Base-by-base conservation (phyloP, 1,140 invertebrate genomes). In the Leptinotarsa texana region DNA sequence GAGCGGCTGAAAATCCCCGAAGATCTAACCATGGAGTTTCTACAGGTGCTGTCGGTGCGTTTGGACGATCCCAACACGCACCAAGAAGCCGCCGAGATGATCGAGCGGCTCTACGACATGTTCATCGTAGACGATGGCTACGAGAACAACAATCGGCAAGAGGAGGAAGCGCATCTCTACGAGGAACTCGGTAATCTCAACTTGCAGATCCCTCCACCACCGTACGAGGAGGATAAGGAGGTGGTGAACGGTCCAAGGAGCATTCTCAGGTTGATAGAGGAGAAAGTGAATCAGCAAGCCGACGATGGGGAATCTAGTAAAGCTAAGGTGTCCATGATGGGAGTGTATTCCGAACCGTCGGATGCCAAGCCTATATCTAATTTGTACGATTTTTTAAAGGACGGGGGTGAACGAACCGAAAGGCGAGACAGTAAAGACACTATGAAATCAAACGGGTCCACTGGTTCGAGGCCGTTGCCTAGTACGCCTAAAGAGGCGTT, bases 101-200 rank as follows among this genome's bases (percentile, higher is more conserved):
- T 94, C 69, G 92, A 94, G 80, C 91, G 93, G 75, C 84, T 94
- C 3, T 94, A 94, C 78, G 92, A 93, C 82, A 86, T 93, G 27
- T 93, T 93, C 65, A 93, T 93, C 80, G 89, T 93, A 1, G 91
- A 92, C 80, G 91, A 93, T 76, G 91, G 87, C 57, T 91, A 90
- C 77, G 92, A 91, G 78, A 89, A 88, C 47, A 91, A 91, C 76
- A 88, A 89, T 73, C 79, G 79, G 24, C 82, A 87, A 67, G 86
- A 87, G 24, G 86, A 86, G 8, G 89, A 90, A 61, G 90, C 91
- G 62, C 90, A 92, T 82, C 85, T 91, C 47, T 93, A 93, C 75
- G 91, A 93, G 76, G 84, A 85, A 80, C 74, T 85, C 81, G 91
- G 57, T 83, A 88, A 79, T 89, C 89, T 70, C 82, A 88, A 78